Evolutionary conservation across 1,140 invertebrate species (phyloP).

Genomic region (Akabosia matsudoensis): DNA sequence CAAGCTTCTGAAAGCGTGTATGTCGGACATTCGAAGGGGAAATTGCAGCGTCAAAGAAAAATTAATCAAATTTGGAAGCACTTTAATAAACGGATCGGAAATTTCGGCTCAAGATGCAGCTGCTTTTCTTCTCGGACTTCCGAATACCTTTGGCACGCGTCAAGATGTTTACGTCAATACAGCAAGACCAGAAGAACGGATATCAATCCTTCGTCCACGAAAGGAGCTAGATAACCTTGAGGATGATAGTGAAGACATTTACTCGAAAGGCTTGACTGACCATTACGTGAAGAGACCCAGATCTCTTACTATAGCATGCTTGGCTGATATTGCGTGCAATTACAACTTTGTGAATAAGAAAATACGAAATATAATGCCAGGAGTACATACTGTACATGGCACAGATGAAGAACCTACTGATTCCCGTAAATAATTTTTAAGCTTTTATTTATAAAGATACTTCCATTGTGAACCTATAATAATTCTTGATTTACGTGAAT

Average conservation of each 20-base stretch:
- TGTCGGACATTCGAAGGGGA: neutral
- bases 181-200: constrained; percentile 12
- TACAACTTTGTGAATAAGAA: neutral
- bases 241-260: constrained; percentile 17
- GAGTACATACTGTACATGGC: too few relatives aligned
- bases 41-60: constrained; percentile 36
- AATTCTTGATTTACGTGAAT: neutral
- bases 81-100: constrained; percentile 47
- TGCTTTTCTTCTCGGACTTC: constrained; percentile 44
- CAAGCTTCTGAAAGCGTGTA: constrained; percentile 35
- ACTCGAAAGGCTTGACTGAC: neutral
- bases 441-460: neutral
- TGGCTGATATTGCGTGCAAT: neutral
- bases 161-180: constrained; percentile 35
- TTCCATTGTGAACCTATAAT: too few relatives aligned
- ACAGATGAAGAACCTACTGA: neutral
- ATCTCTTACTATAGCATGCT: neutral
- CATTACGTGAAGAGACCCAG: constrained; percentile 27
- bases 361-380: neutral
- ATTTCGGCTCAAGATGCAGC: constrained; percentile 49
- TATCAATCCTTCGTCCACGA: constrained; percentile 23
- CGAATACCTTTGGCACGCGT: constrained; percentile 39
- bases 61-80: constrained; percentile 46
- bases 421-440: too few relatives aligned
- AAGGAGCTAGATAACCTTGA: constrained; percentile 22